These are phyloP conservation scores for Oxyura jamaicensis DNA, from an alignment of 2,113 vertebrate genomes.

Conservation along the genomic window DNA sequence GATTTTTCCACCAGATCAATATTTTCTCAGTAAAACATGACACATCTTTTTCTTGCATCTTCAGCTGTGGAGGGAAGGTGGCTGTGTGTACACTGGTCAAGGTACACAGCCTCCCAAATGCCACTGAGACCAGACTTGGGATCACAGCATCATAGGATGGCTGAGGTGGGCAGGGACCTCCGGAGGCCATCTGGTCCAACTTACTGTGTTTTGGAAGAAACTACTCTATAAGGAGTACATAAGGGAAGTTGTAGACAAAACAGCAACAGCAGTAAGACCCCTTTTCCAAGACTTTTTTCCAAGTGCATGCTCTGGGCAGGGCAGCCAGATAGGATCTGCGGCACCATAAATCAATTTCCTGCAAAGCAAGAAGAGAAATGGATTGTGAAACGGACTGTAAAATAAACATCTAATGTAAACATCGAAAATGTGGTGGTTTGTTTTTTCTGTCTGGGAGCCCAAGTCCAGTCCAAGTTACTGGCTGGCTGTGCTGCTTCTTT, in stretches of 20 bases:
- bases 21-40: background rate
- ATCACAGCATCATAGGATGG: background rate
- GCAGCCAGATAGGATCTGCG: constrained; percentile 43
- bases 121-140: rapidly evolving
- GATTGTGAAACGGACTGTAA: constrained; percentile 66
- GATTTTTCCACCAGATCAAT: background rate
- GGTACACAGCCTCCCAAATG: background rate
- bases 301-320: background rate
- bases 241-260: background rate
- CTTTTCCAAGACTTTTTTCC: background rate
- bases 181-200: background rate
- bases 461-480: background rate
- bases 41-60: background rate
- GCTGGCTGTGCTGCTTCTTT: background rate
- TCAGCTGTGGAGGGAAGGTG: background rate
- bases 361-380: constrained; percentile 23
- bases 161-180: background rate
- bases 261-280: background rate
- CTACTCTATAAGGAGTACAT: background rate
- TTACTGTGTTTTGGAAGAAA: background rate
- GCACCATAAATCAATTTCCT: background rate
- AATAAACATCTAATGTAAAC: constrained; percentile 66
- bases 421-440: background rate
- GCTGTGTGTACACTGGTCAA: background rate
- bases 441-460: constrained; percentile 52